Conservation (phyloP, 2,888 invertebrate genomes). For the Barypeithes pellucidus region DNA sequence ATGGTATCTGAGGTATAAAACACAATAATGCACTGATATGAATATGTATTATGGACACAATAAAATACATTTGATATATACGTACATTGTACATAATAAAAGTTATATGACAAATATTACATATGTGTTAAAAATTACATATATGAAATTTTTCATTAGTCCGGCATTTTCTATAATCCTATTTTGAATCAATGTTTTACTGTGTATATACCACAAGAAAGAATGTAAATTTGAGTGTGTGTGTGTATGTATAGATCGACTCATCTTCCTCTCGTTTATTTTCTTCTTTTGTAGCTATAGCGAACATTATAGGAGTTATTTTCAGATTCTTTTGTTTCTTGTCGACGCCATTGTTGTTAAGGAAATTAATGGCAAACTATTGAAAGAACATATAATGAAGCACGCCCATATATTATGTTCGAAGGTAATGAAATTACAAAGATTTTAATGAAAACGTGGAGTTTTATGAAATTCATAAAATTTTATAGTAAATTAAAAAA, state of each 20-base stretch:
- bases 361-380: conserved; percentile 36
- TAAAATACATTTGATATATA: no score
- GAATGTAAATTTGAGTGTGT: conserved; percentile 19
- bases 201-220: conserved; percentile 19
- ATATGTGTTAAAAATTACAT: no score
- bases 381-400: conserved; percentile 21
- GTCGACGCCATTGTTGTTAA: conserved; percentile 33
- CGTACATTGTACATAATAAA: no score
- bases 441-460: not conserved
- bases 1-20: no score
- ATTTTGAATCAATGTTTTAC: no score
- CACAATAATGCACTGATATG: no score
- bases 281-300: conserved; percentile 19
- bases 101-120: no score
- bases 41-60: no score
- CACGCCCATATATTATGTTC: conserved; percentile 24
- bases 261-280: conserved; percentile 13
- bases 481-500: not conserved
- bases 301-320: conserved; percentile 59
- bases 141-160: no score
- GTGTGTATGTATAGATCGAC: not conserved
- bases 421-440: conserved; percentile 32
- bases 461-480: not conserved
- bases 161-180: no score
- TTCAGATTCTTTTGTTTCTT: conserved; percentile 48